phyloP scores from a whole-genome alignment of 2,113 vertebrate genomes.

The Hassar affinis region DNA sequence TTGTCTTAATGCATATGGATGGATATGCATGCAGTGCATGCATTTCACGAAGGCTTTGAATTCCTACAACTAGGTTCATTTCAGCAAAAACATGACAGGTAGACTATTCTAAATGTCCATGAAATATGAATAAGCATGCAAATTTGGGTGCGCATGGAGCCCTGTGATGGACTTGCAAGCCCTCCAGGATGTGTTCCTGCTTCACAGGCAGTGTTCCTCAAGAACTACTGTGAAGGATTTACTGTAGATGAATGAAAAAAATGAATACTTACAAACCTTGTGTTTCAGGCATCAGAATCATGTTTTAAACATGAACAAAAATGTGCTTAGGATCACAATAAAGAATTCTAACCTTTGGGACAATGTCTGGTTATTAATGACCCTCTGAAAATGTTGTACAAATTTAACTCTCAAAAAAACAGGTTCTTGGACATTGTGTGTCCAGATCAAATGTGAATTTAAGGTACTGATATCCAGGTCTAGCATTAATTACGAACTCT shows the following conservation, averaged over 20 bases:
- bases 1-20: not conserved
- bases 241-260: not conserved
- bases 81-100: not conserved
- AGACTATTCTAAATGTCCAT: not conserved
- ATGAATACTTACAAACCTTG: not conserved
- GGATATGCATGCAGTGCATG: not conserved
- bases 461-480: not conserved
- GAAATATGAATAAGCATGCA: not conserved
- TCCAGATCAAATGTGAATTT: not conserved
- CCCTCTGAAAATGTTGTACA: not conserved
- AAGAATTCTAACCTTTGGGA: not conserved
- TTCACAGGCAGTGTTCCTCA: not conserved
- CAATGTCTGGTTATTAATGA: not conserved
- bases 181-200: not conserved
- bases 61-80: not conserved
- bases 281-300: not conserved
- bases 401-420: no score
- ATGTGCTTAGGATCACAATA: not conserved
- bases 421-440: no score
- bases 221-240: not conserved
- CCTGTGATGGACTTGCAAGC: not conserved
- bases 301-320: not conserved
- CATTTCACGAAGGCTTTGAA: not conserved
- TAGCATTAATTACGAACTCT: not conserved
- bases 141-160: not conserved